Evolutionary conservation across 2,797 vertebrate genomes (phyloP), one percentile per base, ranked within the genome.

Genomic region (Phalloptychus januarius): DNA sequence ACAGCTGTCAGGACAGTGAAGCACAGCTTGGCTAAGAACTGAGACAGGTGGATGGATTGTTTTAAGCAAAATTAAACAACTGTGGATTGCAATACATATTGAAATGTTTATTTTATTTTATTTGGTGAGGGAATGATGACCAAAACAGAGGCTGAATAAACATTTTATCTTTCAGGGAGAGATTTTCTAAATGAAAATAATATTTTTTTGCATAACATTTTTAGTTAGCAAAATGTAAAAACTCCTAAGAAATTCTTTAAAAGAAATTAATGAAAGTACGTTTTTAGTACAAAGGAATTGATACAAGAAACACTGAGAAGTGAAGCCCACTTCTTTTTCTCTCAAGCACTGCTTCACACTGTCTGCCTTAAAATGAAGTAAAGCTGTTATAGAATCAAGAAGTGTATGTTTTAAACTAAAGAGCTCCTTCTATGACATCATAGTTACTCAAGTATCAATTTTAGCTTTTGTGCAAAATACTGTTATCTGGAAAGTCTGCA

Each of bases 1-100:
- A 92, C 82, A 81, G 84, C 90, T 89, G 91, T 93, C 93, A 87
- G 77, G 74, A 81, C 76, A 77, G 72, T 85, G 92, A 88, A 89
- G 84, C 77, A 83, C 80, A 80, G 81, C 83, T 83, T 7, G 31
- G 79, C 79, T 86, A 67, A 45, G 85, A 88, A 83, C 86, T 82
- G 84, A 87, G 80, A 86, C 23, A 28, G 86, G 61, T 61, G 67
- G 88, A 86, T 56, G 79, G 81, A 91, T 87, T 86, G 88, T 89
- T 88, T 87, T 75, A 85, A 89, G 84, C 72, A 72, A 92, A 93
- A 91, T 89, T 86, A 82, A 86, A 86, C 77, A 85, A 89, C 71
- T 80, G 77, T 79, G 75, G 83, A 77, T 69, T 65, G 38, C 75
- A 72, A 76, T 84, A 78, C 83, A 73, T 82, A 88, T 81, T 80